Evolutionary conservation across 2,888 invertebrate genomes (phyloP).

Genomic region (Mesorhabditis spiculigera): DNA sequence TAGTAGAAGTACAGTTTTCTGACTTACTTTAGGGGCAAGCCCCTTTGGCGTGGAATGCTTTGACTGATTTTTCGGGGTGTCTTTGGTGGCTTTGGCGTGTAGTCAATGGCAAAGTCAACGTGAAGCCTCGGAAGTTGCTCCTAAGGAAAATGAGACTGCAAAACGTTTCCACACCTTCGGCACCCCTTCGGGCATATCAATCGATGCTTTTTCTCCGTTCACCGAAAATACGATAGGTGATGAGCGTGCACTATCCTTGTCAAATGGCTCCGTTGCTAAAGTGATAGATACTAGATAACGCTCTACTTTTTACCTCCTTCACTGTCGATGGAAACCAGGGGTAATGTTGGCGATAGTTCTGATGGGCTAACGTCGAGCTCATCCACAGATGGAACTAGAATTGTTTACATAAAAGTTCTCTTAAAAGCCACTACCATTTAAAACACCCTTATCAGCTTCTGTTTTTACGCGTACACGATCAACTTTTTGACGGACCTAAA

Average conservation of each 20-base stretch:
- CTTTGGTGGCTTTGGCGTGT: background rate
- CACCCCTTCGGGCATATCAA: too few species aligned
- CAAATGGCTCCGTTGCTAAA: too few species aligned
- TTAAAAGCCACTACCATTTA: background rate
- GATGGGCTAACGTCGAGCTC: too few species aligned
- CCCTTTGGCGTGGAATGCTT: background rate
- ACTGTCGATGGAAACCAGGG: too few species aligned
- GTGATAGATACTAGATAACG: too few species aligned
- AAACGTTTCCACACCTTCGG: too few species aligned
- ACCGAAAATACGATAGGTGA: too few species aligned
- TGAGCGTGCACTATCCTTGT: too few species aligned
- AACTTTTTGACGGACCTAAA: constrained; percentile 4
- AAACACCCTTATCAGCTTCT: constrained; percentile 8
- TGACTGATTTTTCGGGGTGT: background rate
- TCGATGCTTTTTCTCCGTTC: too few species aligned
- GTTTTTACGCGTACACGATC: background rate
- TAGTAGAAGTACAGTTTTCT: background rate
- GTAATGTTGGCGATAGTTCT: too few species aligned
- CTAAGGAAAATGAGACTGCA: background rate
- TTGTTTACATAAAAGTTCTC: background rate
- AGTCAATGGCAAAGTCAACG: background rate
- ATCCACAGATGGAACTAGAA: too few species aligned
- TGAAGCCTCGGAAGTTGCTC: background rate
- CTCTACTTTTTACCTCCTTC: too few species aligned
- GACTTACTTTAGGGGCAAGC: background rate